phyloP scores from a whole-genome alignment of 2,888 invertebrate genomes.

The Mesorhabditis sp. region DNA sequence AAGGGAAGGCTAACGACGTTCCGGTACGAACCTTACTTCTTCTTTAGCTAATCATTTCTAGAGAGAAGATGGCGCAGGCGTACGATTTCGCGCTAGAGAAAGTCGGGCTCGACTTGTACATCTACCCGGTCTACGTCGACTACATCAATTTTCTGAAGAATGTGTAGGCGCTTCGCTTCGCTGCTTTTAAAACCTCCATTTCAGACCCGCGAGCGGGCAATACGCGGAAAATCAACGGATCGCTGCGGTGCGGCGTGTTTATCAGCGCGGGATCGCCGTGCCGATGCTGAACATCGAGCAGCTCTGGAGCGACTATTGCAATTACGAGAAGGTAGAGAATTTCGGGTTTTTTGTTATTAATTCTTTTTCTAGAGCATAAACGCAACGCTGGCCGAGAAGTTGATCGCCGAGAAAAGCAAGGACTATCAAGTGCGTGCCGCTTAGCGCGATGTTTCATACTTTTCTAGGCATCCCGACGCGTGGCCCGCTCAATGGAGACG shows the following conservation, averaged over 20 bases:
- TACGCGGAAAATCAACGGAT: conserved; percentile 99
- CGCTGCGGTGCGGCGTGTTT: conserved; percentile 91
- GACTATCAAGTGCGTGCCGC: conserved; percentile 69
- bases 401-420: conserved; percentile 89
- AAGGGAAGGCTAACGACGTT: conserved; percentile 86
- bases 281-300: conserved; percentile 96
- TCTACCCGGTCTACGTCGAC: conserved; percentile 94
- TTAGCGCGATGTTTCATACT: neutral
- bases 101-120: conserved; percentile 95
- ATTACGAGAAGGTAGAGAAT: conserved; percentile 71
- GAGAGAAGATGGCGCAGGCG: conserved; percentile 98
- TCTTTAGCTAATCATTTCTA: conserved; percentile 58
- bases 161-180: conserved; percentile 45
- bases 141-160: conserved; percentile 84
- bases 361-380: conserved; percentile 73
- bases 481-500: conserved; percentile 91
- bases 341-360: conserved; percentile 47
- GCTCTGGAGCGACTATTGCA: conserved; percentile 88
- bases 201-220: conserved; percentile 85
- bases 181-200: conserved; percentile 12
- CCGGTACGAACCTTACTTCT: conserved; percentile 65
- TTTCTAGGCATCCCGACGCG: conserved; percentile 67
- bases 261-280: conserved; percentile 89
- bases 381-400: conserved; percentile 85
- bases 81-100: conserved; percentile 98